Evolutionary conservation across 2,113 vertebrate species (phyloP), one percentile per base, ranked within the genome.

Genomic region (Rhea pennata): DNA sequence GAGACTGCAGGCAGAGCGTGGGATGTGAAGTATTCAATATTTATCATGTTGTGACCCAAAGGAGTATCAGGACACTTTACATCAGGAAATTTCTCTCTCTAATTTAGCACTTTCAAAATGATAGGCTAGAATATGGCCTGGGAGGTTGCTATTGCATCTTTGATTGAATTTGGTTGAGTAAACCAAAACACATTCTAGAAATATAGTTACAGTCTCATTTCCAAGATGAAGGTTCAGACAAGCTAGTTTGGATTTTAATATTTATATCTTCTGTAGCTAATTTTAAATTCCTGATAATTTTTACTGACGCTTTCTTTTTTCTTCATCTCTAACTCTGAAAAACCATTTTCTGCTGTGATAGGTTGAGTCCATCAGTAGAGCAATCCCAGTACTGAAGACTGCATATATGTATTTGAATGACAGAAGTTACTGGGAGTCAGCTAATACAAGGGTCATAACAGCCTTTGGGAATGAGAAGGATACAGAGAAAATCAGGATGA

Each of bases 21-120:
- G 90, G 78, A 82, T 95, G 87, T 81, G 83, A 90, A 91, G 84
- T 67, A 40, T 83, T 97, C 96, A 94, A 69, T 90, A 97, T 91
- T 95, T 97, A 97, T 97, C 95, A 90, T 27, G 58, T 78, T 88
- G 82, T 74, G 88, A 96, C 96, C 96, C 91, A 90, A 56, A 95
- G 87, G 93, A 94, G 74, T 79, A 84, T 64, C 92, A 61, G 89
- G 82, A 82, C 78, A 71, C 90, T 91, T 91, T 83, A 29, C 87
- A 89, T 71, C 89, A 90, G 51, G 78, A 87, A 92, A 95, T 73
- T 87, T 85, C 89, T 85, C 67, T 91, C 91, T 77, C 39, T 65
- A 79, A 93, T 94, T 92, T 91, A 88, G 11, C 54, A 71, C 44
- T 71, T 83, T 59, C 23, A 31, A 74, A 89, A 76, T 14, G 77